Evolutionary conservation across 2,797 vertebrate species (phyloP), one percentile per base, ranked within the genome.

Genomic region (Pantherophis vulpinus): DNA sequence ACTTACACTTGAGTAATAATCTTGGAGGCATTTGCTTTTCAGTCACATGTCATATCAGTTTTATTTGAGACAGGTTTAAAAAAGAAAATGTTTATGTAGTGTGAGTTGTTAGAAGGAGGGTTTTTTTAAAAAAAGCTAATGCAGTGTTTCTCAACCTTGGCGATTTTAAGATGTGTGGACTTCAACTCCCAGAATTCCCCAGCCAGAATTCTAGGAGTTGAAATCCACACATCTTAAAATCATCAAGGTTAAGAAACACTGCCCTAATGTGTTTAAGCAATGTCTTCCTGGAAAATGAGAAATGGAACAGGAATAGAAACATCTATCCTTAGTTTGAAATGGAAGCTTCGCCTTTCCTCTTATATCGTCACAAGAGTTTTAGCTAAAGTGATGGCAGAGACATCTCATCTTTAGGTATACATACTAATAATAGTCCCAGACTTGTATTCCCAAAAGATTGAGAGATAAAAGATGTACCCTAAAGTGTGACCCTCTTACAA

Each of bases 91-190:
- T 83, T 55, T 61, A 32, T 89, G 32, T 7, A 51, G 12, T 18
- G 96, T 97, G 97, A 97, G 97, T 96, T 97, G 97, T 97, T 96
- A 96, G 96, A 97, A 96, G 95, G 96, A 97, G 96, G 96, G 94
- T 56, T 55, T 11, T 54, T 54, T 54, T 54, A 66, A 66, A 66
- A 42, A 42, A 42, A 42, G 3, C 12, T 27, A 27, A 61, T 27
- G 60, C 60, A 27, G 60, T 61, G 25, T 61, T 61, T 61, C 3
- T 61, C 60, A 61, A 11, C 3, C 60, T 61, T 27, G 25, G 25
- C 25, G 13, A 70, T 5, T 70, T 70, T 70, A 70, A 70, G 63
- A 70, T 70, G n/a, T 70, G 63, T 70, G 63, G 63, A 32, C 13
- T 70, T 32, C 13, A 70, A 70, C 63, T 70, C n/a, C 29, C n/a